Conservation (phyloP, 2,888 invertebrate species). For the Athalia circularis region DNA sequence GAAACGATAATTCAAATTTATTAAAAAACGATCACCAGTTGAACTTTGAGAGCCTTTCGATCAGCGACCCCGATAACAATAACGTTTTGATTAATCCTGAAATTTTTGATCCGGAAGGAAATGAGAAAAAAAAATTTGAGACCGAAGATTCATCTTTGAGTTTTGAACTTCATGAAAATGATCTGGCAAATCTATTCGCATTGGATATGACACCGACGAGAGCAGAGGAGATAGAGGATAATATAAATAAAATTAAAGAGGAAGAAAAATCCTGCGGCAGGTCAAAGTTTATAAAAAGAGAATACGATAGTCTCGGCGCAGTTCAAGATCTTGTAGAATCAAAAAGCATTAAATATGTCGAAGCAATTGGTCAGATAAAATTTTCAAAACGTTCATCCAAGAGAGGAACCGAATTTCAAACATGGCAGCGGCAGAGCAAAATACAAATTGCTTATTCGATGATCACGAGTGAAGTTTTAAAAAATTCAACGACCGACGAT, state of each 20-base stretch:
- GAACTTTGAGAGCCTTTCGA: constrained; percentile 45
- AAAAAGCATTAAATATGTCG: constrained; percentile 25
- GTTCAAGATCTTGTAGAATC: neutral
- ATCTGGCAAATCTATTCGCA: constrained; percentile 58
- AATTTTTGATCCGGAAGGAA: constrained; percentile 10
- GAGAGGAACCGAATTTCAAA: constrained; percentile 73
- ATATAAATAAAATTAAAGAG: constrained; percentile 57
- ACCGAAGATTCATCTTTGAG: constrained; percentile 48
- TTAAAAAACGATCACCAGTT: constrained; percentile 15
- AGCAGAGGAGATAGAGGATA: constrained; percentile 57
- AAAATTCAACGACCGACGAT: constrained; percentile 16
- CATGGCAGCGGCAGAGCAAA: constrained; percentile 80
- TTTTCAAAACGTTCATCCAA: constrained; percentile 66
- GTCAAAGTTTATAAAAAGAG: constrained; percentile 47
- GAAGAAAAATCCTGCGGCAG: no score
- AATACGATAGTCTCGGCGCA: constrained; percentile 46
- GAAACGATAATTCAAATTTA: neutral
- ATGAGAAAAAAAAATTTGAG: constrained; percentile 41
- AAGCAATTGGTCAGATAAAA: constrained; percentile 61
- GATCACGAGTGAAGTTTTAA: neutral
- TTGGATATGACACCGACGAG: constrained; percentile 55
- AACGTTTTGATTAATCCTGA: neutral
- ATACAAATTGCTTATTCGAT: constrained; percentile 78
- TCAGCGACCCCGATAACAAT: constrained; percentile 19
- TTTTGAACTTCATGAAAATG: constrained; percentile 54